phyloP scores from a whole-genome alignment of 1,140 invertebrate genomes.

The Caerostris extrusa region DNA sequence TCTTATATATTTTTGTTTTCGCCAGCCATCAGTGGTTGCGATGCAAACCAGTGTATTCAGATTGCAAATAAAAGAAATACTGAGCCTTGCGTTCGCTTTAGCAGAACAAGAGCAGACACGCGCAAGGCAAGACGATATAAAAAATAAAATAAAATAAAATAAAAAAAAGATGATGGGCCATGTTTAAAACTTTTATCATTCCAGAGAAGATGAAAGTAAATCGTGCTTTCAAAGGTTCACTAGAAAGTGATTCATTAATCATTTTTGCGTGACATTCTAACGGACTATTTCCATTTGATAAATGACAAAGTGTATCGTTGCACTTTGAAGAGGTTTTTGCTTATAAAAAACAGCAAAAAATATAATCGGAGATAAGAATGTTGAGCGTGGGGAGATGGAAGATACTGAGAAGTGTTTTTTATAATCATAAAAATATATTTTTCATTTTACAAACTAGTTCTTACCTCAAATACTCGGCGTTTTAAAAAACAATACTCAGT shows the following conservation, averaged over 20 bases:
- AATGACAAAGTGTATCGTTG: conserved; percentile 76
- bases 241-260: conserved; percentile 76
- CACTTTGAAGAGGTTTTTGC: conserved; percentile 71
- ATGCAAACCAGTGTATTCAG: conserved; percentile 63
- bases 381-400: not conserved
- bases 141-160: conserved; percentile 17
- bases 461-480: not conserved
- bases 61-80: conserved; percentile 68
- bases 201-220: conserved; percentile 70
- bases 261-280: conserved; percentile 73
- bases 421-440: conserved; percentile 47
- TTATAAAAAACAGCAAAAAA: conserved; percentile 45
- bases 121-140: not conserved
- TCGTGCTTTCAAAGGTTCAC: conserved; percentile 76
- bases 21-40: conserved; percentile 18
- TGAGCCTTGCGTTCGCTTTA: not conserved
- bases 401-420: conserved; percentile 43
- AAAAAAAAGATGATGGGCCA: conserved; percentile 47
- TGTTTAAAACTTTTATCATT: conserved; percentile 75
- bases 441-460: conserved; percentile 61
- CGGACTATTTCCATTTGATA: conserved; percentile 76
- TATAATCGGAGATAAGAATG: conserved; percentile 55
- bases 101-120: conserved; percentile 38
- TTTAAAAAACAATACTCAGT: conserved; percentile 28
- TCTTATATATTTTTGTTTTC: conserved; percentile 35